Conservation (phyloP, 2,888 invertebrate species). For the Zygogramma bicolorata region DNA sequence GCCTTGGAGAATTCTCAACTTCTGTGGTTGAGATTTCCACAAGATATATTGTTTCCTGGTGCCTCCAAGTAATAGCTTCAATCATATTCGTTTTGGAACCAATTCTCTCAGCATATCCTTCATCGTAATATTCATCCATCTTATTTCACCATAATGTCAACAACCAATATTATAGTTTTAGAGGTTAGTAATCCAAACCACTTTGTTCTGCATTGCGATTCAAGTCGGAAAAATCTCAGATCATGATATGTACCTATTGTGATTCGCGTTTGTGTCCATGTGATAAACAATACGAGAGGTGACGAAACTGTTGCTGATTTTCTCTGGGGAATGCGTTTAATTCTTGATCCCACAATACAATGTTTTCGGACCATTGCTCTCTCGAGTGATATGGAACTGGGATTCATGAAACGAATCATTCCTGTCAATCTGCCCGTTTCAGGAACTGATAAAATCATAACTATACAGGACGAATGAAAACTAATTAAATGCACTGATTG, state of each 20-base stretch:
- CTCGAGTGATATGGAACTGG: background rate
- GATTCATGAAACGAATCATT: background rate
- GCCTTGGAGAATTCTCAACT: too few relatives aligned
- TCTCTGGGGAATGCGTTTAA: conserved; percentile 58
- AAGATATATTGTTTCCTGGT: too few relatives aligned
- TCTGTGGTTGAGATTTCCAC: too few relatives aligned
- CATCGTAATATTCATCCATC: background rate
- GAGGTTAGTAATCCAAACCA: background rate
- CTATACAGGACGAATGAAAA: too few relatives aligned
- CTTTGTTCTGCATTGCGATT: background rate
- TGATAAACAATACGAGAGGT: conserved; percentile 42
- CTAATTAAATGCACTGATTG: too few relatives aligned
- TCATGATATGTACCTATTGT: conserved; percentile 7
- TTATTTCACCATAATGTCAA: background rate
- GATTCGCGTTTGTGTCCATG: background rate
- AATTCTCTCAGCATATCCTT: background rate
- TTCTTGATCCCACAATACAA: conserved; percentile 25
- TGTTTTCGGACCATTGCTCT: background rate
- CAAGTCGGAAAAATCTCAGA: background rate
- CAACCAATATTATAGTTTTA: too few relatives aligned
- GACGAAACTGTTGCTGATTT: conserved; percentile 56
- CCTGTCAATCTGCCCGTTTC: background rate
- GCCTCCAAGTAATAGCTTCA: too few relatives aligned
- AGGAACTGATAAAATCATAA: background rate
- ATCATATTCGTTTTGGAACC: too few relatives aligned